Conservation (phyloP, 1,140 invertebrate species). For the Hylyphantes graminicola region DNA sequence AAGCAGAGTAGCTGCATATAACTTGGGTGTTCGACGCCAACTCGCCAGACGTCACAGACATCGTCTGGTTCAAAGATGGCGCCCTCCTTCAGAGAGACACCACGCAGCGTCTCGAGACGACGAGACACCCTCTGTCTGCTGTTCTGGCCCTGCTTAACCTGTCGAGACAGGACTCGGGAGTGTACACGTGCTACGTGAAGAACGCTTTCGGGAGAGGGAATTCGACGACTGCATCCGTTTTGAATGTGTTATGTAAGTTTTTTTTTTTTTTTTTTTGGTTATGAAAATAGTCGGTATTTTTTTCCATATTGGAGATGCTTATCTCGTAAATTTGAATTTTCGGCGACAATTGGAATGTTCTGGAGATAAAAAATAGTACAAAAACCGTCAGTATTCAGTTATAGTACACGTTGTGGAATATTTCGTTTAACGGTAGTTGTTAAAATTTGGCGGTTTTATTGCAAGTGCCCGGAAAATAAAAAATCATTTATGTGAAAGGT, state of each 20-base stretch:
- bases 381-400: no score
- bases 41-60: constrained; percentile 64
- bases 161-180: constrained; percentile 64
- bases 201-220: constrained; percentile 65
- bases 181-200: constrained; percentile 63
- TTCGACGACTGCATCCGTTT: constrained; percentile 58
- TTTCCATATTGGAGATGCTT: no score
- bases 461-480: no score
- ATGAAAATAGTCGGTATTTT: neutral
- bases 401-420: no score
- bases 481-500: no score
- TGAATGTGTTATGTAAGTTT: constrained; percentile 64
- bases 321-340: no score
- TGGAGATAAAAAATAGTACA: no score
- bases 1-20: no score
- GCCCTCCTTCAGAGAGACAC: constrained; percentile 42
- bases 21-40: constrained; percentile 64
- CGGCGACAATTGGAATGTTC: no score
- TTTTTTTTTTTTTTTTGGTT: constrained; percentile 38
- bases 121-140: constrained; percentile 49
- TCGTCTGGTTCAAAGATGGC: constrained; percentile 63
- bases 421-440: no score
- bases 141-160: constrained; percentile 63
- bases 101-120: constrained; percentile 52
- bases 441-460: no score